These are phyloP conservation scores for Acropora yongei DNA, from an alignment of 64 coral and sea anemone genomes.

Conservation along the genomic window DNA sequence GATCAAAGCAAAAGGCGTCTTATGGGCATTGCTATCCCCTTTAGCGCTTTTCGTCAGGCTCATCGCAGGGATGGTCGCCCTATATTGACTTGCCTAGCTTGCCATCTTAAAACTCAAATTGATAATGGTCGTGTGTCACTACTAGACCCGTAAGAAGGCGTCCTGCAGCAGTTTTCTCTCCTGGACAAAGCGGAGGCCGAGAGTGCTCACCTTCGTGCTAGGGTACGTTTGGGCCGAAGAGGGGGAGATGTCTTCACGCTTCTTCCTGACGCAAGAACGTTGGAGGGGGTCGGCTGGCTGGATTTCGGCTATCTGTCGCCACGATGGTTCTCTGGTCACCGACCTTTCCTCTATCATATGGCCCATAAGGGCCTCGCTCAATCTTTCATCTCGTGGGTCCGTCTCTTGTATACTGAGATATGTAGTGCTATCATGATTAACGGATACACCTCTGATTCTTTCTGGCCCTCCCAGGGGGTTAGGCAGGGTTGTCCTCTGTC, in stretches of 20 bases:
- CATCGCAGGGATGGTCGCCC: background rate
- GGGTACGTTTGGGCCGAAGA: constrained; percentile 43
- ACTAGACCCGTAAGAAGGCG: background rate
- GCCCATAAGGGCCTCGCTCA: background rate
- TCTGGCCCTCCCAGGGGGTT: background rate
- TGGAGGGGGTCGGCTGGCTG: background rate
- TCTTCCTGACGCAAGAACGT: background rate
- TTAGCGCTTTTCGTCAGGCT: background rate
- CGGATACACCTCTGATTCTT: background rate
- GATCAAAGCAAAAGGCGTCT: background rate
- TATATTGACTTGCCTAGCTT: background rate
- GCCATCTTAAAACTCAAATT: background rate
- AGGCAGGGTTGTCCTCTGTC: background rate
- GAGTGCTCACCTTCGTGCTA: background rate
- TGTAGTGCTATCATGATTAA: background rate
- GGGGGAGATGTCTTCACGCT: background rate
- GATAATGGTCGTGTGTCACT: background rate
- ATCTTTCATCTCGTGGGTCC: background rate
- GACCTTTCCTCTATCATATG: background rate
- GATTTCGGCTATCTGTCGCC: background rate
- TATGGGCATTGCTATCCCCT: background rate
- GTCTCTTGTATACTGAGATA: background rate
- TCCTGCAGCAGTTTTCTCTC: background rate
- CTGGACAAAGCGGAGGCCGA: background rate
- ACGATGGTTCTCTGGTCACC: background rate